These are phyloP conservation scores for Spheniscus mendiculus DNA, from an alignment of 2,113 vertebrate species.

Conservation along the genomic window DNA sequence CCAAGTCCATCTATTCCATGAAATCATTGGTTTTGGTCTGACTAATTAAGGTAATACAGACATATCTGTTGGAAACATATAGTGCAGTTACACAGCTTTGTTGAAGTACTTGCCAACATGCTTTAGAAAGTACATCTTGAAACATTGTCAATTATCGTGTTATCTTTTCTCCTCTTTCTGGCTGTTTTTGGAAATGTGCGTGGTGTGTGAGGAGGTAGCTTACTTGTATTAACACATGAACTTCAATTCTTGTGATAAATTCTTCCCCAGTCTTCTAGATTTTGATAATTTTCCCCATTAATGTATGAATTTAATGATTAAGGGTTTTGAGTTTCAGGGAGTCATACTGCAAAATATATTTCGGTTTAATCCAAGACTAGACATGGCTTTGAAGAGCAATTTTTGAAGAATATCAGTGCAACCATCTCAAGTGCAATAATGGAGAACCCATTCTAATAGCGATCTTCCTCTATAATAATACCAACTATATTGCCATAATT, in stretches of 20 bases:
- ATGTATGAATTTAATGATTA: background rate
- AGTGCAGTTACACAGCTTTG: constrained; percentile 5
- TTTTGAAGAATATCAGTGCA: background rate
- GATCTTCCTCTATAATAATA: background rate
- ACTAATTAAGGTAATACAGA: background rate
- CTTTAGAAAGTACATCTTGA: constrained; percentile 27
- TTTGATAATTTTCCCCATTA: background rate
- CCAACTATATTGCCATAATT: background rate
- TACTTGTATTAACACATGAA: background rate
- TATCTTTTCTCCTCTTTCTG: constrained; percentile 32
- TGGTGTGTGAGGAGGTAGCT: background rate
- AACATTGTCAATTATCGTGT: background rate
- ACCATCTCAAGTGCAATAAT: background rate
- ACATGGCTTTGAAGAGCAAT: background rate
- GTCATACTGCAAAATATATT: background rate
- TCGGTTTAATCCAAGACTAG: background rate
- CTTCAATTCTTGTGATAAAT: background rate
- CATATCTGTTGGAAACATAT: constrained; percentile 2
- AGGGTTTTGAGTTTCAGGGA: background rate
- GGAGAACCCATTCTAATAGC: background rate
- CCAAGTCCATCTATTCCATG: background rate
- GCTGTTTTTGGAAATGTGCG: background rate
- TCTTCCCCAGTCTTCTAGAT: background rate
- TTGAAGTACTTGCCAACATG: constrained; percentile 7
- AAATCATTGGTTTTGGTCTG: background rate